Evolutionary conservation across 2,113 vertebrate species (phyloP), one percentile per base, ranked within the genome.

Genomic region (Ariopsis seemanni): DNA sequence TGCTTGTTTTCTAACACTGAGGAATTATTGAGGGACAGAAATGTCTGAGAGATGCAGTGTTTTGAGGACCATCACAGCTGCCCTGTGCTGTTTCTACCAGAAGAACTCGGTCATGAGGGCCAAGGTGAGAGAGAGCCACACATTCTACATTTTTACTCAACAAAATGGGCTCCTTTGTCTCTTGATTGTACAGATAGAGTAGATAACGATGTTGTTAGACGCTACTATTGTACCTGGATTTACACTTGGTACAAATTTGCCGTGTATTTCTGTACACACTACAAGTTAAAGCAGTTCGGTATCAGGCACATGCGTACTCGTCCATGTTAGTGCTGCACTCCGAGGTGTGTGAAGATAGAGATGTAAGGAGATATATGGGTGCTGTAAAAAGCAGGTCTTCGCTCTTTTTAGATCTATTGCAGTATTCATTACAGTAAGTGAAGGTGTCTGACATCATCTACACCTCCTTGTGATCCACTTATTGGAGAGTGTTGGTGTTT

Each of bases 61-160:
- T 85, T 93, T 97, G 89, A 96, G 96, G 87, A 92, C 94, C 86
- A 92, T 99, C 91, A 94, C 96, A 0, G 95, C 97, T 80, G 96
- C 96, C 20, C 91, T 99, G 91, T 99, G 98, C 92, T 99, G 98
- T 93, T 99, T 98, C 95, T 97, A 98, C 91, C 96, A 97, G 92
- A 96, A 95, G 91, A 98, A 96, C 89, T 95, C 97, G 81, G 86
- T 98, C 92, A 94, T 97, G 83, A 93, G 95, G 83, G 94, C 95
- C 91, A 98, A 99, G 98, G 98, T 99, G 93, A 95, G 95, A 85
- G 27, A 94, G 90, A 81, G 94, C 91, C 82, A 3, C 17, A 62
- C 79, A 7, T 82, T 82, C 30, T 22, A 18, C 7, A 52, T 62
- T 58, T 62, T 14, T 42, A 20, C n/a, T 58, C 53, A 48, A 63